These are phyloP conservation scores for Listronotus bonariensis DNA, from an alignment of 1,140 invertebrate species.

Conservation along the genomic window DNA sequence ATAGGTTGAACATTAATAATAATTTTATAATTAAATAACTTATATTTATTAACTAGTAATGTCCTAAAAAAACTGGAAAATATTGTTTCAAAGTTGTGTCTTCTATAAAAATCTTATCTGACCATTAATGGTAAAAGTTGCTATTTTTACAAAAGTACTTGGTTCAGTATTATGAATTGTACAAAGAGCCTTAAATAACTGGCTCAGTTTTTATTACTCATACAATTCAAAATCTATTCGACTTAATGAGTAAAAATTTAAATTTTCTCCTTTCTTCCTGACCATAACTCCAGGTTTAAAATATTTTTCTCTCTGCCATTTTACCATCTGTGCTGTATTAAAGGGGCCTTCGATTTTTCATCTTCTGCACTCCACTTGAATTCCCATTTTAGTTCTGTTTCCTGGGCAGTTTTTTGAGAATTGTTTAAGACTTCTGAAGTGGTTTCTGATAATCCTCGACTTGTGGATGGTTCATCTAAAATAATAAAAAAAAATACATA, in stretches of 20 bases:
- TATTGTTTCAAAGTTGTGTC: too few species aligned
- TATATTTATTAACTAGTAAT: too few species aligned
- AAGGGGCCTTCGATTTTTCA: conserved; percentile 82
- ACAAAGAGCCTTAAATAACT: not conserved
- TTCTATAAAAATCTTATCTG: too few species aligned
- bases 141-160: too few species aligned
- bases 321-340: conserved; percentile 82
- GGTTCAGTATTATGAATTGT: too few species aligned
- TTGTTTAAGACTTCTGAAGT: conserved; percentile 46
- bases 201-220: conserved; percentile 37
- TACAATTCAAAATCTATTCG: conserved; percentile 95
- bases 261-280: conserved; percentile 72
- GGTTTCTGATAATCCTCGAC: conserved; percentile 17
- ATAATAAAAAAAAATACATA: not conserved
- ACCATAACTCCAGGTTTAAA: conserved; percentile 87
- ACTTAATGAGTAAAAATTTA: conserved; percentile 83
- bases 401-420: conserved; percentile 46
- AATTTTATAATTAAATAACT: too few species aligned
- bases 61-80: too few species aligned
- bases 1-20: too few species aligned
- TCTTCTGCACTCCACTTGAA: conserved; percentile 86
- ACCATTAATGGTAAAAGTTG: too few species aligned
- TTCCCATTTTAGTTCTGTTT: conserved; percentile 78
- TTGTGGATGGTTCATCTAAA: conserved; percentile 40
- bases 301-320: conserved; percentile 83